phyloP scores from a whole-genome alignment of 1,140 invertebrate genomes.

The Lucilia cuprina region DNA sequence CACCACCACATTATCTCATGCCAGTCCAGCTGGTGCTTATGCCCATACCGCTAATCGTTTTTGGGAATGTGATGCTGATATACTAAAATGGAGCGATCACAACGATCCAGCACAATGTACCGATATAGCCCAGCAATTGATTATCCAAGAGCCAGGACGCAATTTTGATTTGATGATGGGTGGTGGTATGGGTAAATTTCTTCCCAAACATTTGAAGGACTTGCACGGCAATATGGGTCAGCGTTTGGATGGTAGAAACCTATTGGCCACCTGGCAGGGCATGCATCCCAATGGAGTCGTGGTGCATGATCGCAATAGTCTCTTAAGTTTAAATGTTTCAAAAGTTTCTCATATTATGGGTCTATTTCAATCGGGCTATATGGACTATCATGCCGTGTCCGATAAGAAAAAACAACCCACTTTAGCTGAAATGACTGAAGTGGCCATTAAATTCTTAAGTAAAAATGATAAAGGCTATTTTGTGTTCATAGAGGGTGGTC shows the following conservation, averaged over 20 bases:
- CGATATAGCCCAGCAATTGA: conserved; percentile 70
- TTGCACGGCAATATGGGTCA: conserved; percentile 64
- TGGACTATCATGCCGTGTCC: conserved; percentile 65
- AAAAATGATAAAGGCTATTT: conserved; percentile 71
- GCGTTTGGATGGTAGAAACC: conserved; percentile 64
- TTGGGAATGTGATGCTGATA: conserved; percentile 78
- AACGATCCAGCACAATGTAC: conserved; percentile 58
- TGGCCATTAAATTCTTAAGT: conserved; percentile 74
- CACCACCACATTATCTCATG: conserved; percentile 59
- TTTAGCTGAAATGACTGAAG: conserved; percentile 77
- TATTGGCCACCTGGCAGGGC: conserved; percentile 65
- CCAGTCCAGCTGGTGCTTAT: conserved; percentile 57
- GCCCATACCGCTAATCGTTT: conserved; percentile 73
- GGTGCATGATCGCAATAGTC: conserved; percentile 69
- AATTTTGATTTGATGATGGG: conserved; percentile 74
- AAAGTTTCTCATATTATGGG: conserved; percentile 59
- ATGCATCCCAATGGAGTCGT: conserved; percentile 63
- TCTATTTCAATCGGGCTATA: conserved; percentile 64
- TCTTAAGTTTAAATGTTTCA: conserved; percentile 55
- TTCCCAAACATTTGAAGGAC: conserved; percentile 64
- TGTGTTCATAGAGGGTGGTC: conserved; percentile 71
- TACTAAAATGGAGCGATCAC: conserved; percentile 56
- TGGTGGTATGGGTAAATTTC: conserved; percentile 71
- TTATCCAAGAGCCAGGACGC: conserved; percentile 68
- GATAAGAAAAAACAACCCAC: conserved; percentile 70